Base-by-base conservation (phyloP, 2,113 vertebrate genomes). In the Telmatochromis sp. region DNA sequence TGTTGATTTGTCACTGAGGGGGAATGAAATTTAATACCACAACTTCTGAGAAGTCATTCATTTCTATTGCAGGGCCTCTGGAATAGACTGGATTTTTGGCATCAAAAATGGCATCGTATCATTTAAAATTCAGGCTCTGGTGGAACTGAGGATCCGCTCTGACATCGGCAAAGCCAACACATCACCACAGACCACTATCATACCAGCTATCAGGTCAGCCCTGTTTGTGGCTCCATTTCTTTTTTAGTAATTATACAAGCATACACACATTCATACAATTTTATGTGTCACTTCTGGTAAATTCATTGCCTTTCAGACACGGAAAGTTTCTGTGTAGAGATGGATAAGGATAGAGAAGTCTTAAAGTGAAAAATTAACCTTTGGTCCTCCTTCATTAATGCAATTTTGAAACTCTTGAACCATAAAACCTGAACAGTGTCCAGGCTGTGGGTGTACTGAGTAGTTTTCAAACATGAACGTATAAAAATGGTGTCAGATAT, bases 151-250 rank as follows among this genome's bases (percentile, higher is more conserved):
- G 35, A 73, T 2, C 8, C 80, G 92, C 0, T 93, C 93, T 0
- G 92, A 92, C 79, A 93, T 68, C 1, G 14, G 49, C 17, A 8
- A 12, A 28, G 14, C 81, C 70, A 94, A 94, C 87, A 54, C 51
- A 2, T 92, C 91, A 7, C 93, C 91, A 1, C 89, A 82, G 68
- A 89, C 88, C 73, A 87, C 87, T 42, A 26, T 91, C 6, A 23
- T 91, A 7, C 89, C 90, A 1, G 33, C 19, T 5, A 3, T 92
- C 2, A 84, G 93, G 89, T 91, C 58, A 40, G n/a, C 23, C 12
- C 33, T 12, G 19, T 68, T 63, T n/a, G 31, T 65, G 31, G 0
- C 17, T 65, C 60, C 33, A 68, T 37, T 68, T 4, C 19, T n/a
- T 37, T 26, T 31, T 21, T 75, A 6, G 9, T 9, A 15, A 19